These are phyloP conservation scores for Drosophila cardini DNA, from an alignment of 1,140 invertebrate species.

Conservation along the genomic window DNA sequence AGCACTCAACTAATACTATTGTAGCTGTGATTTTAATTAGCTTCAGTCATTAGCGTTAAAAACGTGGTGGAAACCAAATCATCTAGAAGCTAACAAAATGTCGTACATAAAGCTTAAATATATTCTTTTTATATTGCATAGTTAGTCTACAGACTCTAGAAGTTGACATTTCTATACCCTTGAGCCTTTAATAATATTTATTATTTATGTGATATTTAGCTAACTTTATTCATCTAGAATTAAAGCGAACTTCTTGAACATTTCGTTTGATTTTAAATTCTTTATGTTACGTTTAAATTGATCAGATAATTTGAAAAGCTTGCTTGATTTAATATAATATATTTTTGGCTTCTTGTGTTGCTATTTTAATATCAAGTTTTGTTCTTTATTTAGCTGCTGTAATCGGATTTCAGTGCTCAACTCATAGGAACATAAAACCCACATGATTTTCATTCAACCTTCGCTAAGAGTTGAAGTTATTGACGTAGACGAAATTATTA, in stretches of 20 bases:
- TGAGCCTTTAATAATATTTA: too few relatives aligned
- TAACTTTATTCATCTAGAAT: too few relatives aligned
- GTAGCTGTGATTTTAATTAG: slow-evolving; percentile 20
- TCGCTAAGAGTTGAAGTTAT: slow-evolving; percentile 3
- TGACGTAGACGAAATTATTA: slow-evolving; percentile 2
- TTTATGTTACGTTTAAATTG: too few relatives aligned
- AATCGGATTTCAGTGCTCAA: slow-evolving; percentile 24
- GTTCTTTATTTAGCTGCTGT: background rate
- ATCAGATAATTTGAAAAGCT: too few relatives aligned
- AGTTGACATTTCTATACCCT: too few relatives aligned
- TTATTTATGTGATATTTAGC: too few relatives aligned
- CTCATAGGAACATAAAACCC: slow-evolving; percentile 32
- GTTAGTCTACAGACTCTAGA: too few relatives aligned
- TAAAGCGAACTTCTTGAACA: too few relatives aligned
- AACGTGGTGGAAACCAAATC: slow-evolving; percentile 12
- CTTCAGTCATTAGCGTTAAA: slow-evolving; percentile 26
- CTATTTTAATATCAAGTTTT: background rate
- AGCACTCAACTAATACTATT: slow-evolving; percentile 16
- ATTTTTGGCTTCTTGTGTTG: background rate
- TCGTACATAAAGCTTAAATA: background rate
- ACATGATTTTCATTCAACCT: slow-evolving; percentile 29
- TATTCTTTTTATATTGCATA: too few relatives aligned
- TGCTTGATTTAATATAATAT: too few relatives aligned
- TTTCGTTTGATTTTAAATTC: too few relatives aligned
- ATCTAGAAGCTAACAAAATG: background rate